These are phyloP conservation scores for Phrynosoma blainvillii DNA, from an alignment of 2,113 vertebrate species.

Conservation along the genomic window DNA sequence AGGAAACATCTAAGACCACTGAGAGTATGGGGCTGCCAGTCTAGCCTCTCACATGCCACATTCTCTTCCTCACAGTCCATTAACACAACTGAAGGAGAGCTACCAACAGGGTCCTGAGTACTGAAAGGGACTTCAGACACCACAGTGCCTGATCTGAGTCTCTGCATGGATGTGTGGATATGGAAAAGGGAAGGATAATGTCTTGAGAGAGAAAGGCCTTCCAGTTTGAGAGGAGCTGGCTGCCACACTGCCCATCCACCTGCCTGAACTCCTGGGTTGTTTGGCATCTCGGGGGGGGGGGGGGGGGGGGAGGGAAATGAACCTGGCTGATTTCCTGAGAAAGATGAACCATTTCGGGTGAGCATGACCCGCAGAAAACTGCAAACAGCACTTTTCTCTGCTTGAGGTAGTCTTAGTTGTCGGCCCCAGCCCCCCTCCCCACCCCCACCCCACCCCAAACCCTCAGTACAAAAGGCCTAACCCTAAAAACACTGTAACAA, in stretches of 20 bases:
- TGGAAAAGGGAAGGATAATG: background rate
- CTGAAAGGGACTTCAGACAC: background rate
- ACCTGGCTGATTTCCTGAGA: background rate
- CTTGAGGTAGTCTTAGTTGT: slow-evolving; percentile 94
- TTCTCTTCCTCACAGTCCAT: background rate
- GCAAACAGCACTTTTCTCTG: slow-evolving; percentile 80
- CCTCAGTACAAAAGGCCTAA: slow-evolving; percentile 86
- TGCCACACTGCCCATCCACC: background rate
- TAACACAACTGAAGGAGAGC: background rate
- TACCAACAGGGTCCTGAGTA: background rate
- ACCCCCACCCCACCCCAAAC: slow-evolving; percentile 61
- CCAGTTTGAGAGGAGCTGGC: background rate
- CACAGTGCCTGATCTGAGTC: background rate
- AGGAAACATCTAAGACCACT: background rate
- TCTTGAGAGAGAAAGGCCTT: background rate
- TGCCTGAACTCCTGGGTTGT: background rate
- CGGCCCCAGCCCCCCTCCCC: slow-evolving; percentile 74
- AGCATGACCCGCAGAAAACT: slow-evolving; percentile 68
- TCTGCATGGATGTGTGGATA: background rate
- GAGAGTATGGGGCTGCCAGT: background rate
- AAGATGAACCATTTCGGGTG: slow-evolving; percentile 43
- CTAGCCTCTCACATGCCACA: background rate
- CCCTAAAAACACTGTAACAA: slow-evolving; percentile 89
- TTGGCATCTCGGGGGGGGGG: background rate
- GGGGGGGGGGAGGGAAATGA: background rate